Evolutionary conservation across 2,888 invertebrate genomes (phyloP).

Genomic region (Drosophila longiperda): DNA sequence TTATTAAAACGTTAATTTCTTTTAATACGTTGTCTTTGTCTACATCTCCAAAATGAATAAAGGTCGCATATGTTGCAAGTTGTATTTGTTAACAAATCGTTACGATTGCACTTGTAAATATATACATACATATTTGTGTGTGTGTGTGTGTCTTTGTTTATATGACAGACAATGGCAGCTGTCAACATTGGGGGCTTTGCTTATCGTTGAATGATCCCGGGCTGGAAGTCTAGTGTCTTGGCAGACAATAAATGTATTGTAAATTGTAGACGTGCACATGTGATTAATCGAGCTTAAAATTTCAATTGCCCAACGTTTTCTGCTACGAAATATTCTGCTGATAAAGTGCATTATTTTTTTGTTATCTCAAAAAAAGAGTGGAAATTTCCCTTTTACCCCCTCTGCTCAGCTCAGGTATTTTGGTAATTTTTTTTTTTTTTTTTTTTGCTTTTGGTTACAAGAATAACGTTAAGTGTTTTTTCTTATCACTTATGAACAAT

Average conservation of each 20-base stretch:
- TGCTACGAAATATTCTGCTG: slow-evolving; percentile 30
- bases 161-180: slow-evolving; percentile 41
- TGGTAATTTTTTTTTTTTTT: not conserved
- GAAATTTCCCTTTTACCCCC: not conserved
- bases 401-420: slow-evolving; percentile 1
- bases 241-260: slow-evolving; percentile 22
- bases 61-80: slow-evolving; percentile 10
- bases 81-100: slow-evolving; percentile 36
- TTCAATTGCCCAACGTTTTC: slow-evolving; percentile 49
- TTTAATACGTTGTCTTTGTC: slow-evolving; percentile 12
- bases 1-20: slow-evolving; percentile 1
- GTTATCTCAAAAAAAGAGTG: slow-evolving; percentile 44
- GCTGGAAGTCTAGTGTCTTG: slow-evolving; percentile 15
- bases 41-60: slow-evolving; percentile 1
- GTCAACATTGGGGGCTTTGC: slow-evolving; percentile 53
- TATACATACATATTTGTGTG: slow-evolving; percentile 7
- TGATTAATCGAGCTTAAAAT: slow-evolving; percentile 66
- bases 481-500: slow-evolving; percentile 25
- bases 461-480: slow-evolving; percentile 45
- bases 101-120: not conserved
- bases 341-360: slow-evolving; percentile 50
- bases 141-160: slow-evolving; percentile 17
- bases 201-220: slow-evolving; percentile 65
- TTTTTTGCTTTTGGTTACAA: slow-evolving; percentile 16
- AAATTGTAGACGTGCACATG: slow-evolving; percentile 13